Percentiles rank a stretch among this genome's conserved stretches.
These are phyloP conservation scores for Notamacropus eugenii DNA, from an alignment of 2,797 vertebrate genomes.

Conservation along the genomic window DNA sequence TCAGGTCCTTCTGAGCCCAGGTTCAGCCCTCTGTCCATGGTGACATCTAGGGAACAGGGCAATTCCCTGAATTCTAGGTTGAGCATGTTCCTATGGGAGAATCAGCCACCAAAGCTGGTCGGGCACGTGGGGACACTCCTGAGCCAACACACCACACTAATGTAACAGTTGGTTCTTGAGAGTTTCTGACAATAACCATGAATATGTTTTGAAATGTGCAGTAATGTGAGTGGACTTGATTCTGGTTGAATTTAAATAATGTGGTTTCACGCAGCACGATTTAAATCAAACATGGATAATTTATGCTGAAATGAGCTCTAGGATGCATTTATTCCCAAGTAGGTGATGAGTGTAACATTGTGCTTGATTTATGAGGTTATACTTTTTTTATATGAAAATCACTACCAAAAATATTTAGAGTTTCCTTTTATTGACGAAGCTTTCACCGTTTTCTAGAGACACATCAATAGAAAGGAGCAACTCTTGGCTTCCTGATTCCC, in stretches of 20 bases:
- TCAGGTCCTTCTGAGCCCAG: background rate
- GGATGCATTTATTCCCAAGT: slow-evolving; percentile 79
- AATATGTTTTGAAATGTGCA: slow-evolving; percentile 69
- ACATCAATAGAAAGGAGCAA: background rate
- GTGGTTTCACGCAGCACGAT: slow-evolving; percentile 66
- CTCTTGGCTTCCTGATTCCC: background rate
- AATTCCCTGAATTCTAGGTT: background rate
- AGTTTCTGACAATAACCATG: slow-evolving; percentile 78
- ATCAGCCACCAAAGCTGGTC: background rate
- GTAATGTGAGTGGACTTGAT: slow-evolving; percentile 65
- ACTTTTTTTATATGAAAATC: slow-evolving; percentile 77
- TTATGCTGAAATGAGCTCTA: slow-evolving; percentile 73
- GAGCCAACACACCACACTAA: background rate
- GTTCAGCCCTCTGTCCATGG: background rate
- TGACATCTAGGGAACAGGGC: background rate
- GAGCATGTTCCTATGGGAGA: background rate
- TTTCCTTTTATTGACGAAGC: slow-evolving; percentile 60
- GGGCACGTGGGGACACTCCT: background rate
- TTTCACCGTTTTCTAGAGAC: slow-evolving; percentile 59
- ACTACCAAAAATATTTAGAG: slow-evolving; percentile 75
- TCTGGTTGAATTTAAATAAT: slow-evolving; percentile 66
- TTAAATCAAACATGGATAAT: slow-evolving; percentile 73
- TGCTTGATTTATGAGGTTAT: slow-evolving; percentile 76
- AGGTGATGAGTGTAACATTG: slow-evolving; percentile 77
- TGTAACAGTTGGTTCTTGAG: slow-evolving; percentile 21